Percentiles rank a stretch among this genome's conserved stretches.
Evolutionary conservation across 2,113 vertebrate genomes (phyloP).

Genomic region (Cephalopterus ornatus): DNA sequence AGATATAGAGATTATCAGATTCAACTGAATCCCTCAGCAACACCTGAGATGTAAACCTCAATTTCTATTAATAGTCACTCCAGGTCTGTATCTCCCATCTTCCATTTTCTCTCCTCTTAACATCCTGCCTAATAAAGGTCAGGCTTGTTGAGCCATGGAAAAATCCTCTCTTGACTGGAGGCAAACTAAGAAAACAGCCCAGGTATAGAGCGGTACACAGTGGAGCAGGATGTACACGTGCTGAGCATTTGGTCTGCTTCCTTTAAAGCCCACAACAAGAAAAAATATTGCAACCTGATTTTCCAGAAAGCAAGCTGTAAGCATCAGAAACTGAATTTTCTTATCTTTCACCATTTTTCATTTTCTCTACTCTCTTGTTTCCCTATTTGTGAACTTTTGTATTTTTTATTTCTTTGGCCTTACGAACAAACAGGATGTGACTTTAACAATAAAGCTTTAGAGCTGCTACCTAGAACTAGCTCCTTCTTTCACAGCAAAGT

Average conservation of each 20-base stretch:
- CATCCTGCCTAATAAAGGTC: neutral
- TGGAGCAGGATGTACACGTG: neutral
- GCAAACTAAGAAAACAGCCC: neutral
- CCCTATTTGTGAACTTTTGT: neutral
- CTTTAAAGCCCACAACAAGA: neutral
- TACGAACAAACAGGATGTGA: neutral
- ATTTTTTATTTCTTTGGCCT: neutral
- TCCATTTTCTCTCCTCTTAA: neutral
- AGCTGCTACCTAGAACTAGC: neutral
- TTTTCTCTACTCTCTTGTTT: neutral
- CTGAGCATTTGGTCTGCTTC: neutral
- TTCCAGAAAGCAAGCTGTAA: neutral
- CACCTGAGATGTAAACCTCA: neutral
- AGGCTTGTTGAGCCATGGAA: neutral
- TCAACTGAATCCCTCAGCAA: neutral
- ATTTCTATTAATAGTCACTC: neutral
- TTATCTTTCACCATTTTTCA: rapidly evolving
- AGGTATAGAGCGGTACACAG: neutral
- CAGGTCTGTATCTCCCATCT: neutral
- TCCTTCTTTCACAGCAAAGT: neutral
- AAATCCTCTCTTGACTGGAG: neutral
- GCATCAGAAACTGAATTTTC: neutral
- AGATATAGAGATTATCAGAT: neutral
- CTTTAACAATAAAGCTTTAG: neutral
- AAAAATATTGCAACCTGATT: neutral